Conservation (phyloP, 53 echinoderm and acorn worm species). For the Holothuria scabra region DNA sequence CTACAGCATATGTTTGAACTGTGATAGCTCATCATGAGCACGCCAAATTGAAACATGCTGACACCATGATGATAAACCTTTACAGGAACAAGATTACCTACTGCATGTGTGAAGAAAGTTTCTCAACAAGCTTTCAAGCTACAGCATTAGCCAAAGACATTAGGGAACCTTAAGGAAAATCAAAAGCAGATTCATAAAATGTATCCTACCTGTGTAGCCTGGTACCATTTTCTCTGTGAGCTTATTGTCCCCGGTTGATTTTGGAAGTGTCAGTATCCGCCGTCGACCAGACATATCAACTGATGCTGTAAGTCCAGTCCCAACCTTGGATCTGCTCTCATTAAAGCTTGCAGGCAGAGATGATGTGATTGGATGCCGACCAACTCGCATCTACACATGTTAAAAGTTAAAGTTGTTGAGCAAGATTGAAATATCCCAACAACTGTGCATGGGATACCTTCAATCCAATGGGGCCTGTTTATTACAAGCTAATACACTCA, state of each 20-base stretch:
- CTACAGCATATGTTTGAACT: too few species aligned
- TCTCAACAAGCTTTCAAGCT: too few species aligned
- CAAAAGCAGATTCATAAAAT: not conserved
- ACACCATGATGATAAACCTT: too few species aligned
- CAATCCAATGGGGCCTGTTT: too few species aligned
- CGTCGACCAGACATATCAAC: constrained; percentile 55
- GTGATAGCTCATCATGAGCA: too few species aligned
- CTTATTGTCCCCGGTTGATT: constrained; percentile 93
- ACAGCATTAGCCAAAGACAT: not conserved
- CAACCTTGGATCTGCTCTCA: constrained; percentile 75
- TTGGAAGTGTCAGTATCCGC: constrained; percentile 69
- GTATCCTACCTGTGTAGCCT: constrained; percentile 85
- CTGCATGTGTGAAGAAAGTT: too few species aligned
- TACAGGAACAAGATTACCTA: too few species aligned
- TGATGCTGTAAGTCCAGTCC: constrained; percentile 82
- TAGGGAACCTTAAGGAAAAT: not conserved
- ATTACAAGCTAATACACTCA: too few species aligned
- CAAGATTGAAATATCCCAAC: too few species aligned
- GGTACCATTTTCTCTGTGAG: constrained; percentile 98
- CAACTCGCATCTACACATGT: constrained; percentile 63
- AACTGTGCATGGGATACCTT: too few species aligned
- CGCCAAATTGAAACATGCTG: too few species aligned
- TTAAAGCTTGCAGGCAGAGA: constrained; percentile 82
- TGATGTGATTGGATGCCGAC: constrained; percentile 72
- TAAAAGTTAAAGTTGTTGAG: too few species aligned